Evolutionary conservation across 2,113 vertebrate genomes (phyloP).

Genomic region (Microtus montanus): DNA sequence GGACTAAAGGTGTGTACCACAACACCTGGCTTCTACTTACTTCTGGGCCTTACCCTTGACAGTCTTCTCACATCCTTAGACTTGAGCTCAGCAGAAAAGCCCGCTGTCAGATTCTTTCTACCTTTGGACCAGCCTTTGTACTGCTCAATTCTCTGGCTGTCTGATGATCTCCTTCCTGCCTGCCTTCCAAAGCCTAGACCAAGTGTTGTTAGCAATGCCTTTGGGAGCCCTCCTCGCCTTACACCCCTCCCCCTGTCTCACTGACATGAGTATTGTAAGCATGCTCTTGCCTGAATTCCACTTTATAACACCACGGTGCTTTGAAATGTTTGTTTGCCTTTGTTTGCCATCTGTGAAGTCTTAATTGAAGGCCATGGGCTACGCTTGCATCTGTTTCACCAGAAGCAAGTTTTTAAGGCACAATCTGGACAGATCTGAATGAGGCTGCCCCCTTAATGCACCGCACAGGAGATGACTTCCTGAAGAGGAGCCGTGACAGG

Average conservation of each 20-base stretch:
- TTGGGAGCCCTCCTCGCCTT: background rate
- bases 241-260: fast-evolving
- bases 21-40: background rate
- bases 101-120: background rate
- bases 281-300: background rate
- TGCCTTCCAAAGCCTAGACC: background rate
- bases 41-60: background rate
- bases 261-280: background rate
- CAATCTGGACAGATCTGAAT: background rate
- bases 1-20: background rate
- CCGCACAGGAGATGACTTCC: background rate
- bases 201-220: background rate
- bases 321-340: slow-evolving; percentile 27
- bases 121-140: background rate
- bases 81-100: background rate
- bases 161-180: background rate
- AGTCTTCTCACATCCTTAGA: background rate
- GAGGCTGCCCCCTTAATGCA: background rate
- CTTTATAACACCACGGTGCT: slow-evolving; percentile 9
- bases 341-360: slow-evolving; percentile 25
- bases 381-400: background rate
- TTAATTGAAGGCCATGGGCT: slow-evolving; percentile 23
- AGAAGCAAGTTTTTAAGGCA: background rate
- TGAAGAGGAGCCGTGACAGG: background rate
- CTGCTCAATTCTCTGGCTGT: background rate